Base-by-base conservation (phyloP, 2,797 vertebrate species). In the Characodon lateralis region DNA sequence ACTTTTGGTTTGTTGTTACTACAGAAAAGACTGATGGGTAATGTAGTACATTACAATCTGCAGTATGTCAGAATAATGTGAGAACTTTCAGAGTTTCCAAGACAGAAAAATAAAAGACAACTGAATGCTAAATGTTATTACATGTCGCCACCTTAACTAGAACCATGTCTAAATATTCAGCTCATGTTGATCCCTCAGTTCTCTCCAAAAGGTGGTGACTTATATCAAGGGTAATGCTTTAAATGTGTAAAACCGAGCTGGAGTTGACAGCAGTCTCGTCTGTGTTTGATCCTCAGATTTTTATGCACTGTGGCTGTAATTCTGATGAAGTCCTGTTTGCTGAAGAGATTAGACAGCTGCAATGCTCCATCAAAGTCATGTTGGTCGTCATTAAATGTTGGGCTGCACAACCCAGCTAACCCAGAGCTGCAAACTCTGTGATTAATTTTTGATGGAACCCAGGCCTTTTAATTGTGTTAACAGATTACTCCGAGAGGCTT, bases 401-500 rank as follows among this genome's bases (percentile, higher is more conserved):
- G 78, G 28, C 28, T 31, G 28, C 28, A 31, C 28, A 31, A 31
- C 28, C 28, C 73, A 8, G 73, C 73, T 73, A 72, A 81, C 65
- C 28, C 70, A 14, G 61, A 58, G 74, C 74, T 18, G 7, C 51
- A n/a, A 8, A 46, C 80, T 59, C 5, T 74, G 80, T 73, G 78
- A 88, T 87, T 77, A 83, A 87, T 82, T 78, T 87, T 85, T 85
- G 77, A 89, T 83, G 55, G 72, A 55, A 79, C 70, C 61, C 20
- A 78, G 78, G 78, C 51, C 28, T 28, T 85, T 65, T 86, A 81
- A 90, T 89, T 82, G 80, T 71, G 78, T 84, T 84, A 87, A 92
- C 88, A 89, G 87, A 90, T 89, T 87, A 86, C 61, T 80, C 78
- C 81, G 71, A 73, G 72, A 74, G 72, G 71, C 41, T 86, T 82